phyloP scores from a whole-genome alignment of 1,140 invertebrate genomes.

The Diploscapter pachys region DNA sequence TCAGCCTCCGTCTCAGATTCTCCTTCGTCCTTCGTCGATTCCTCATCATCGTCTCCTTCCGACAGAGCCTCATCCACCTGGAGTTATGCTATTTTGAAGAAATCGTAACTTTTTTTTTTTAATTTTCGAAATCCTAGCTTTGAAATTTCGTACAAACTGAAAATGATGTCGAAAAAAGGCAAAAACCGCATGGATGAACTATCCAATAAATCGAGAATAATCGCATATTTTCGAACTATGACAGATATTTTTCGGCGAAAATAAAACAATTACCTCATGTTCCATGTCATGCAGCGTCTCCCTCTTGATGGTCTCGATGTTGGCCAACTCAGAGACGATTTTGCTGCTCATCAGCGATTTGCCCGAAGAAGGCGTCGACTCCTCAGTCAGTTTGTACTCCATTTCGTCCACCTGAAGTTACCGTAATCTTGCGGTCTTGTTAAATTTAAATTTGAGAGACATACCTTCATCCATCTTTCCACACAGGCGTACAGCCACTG shows the following conservation, averaged over 20 bases:
- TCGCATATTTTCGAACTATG: too few relatives aligned
- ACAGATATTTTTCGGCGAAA: too few relatives aligned
- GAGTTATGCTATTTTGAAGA: constrained; percentile 20
- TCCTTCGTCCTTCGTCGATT: constrained; percentile 24
- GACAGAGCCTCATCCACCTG: constrained; percentile 38
- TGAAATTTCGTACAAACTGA: not conserved
- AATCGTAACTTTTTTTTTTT: not conserved
- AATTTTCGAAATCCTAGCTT: constrained; percentile 14
- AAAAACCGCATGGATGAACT: too few relatives aligned
- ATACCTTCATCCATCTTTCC: constrained; percentile 36
- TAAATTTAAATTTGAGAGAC: constrained; percentile 2
- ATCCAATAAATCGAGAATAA: too few relatives aligned
- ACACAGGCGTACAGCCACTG: constrained; percentile 34
- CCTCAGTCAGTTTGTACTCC: constrained; percentile 28
- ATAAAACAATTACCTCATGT: constrained; percentile 29
- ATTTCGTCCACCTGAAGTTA: constrained; percentile 13
- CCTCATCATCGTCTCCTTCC: constrained; percentile 35
- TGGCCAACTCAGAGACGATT: constrained; percentile 26
- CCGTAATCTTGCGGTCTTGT: not conserved
- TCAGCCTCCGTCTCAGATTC: not conserved
- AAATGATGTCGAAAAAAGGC: not conserved
- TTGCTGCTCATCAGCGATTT: constrained; percentile 3
- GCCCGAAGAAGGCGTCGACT: constrained; percentile 19
- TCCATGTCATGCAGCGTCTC: constrained; percentile 25
- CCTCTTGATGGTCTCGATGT: constrained; percentile 33